These are phyloP conservation scores for Cataglyphis livida DNA, from an alignment of 2,888 invertebrate genomes.

Conservation along the genomic window DNA sequence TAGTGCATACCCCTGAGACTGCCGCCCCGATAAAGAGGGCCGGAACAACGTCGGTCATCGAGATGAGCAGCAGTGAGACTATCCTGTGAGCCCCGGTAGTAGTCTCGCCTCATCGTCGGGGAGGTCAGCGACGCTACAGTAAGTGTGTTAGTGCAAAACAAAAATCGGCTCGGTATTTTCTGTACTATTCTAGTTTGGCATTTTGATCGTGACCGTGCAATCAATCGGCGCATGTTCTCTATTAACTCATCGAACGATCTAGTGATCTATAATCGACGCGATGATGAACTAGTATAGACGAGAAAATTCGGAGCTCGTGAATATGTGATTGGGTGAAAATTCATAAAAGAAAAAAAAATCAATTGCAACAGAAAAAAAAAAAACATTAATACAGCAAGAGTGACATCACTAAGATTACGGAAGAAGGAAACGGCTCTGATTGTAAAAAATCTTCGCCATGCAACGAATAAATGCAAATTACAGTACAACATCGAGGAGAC, in stretches of 20 bases:
- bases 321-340: constrained; percentile 69
- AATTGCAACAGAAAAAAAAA: constrained; percentile 56
- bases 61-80: constrained; percentile 90
- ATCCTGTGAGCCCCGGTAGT: constrained; percentile 97
- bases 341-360: constrained; percentile 60
- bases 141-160: constrained; percentile 84
- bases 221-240: constrained; percentile 7
- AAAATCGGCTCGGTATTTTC: constrained; percentile 80
- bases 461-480: constrained; percentile 75
- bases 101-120: constrained; percentile 94
- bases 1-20: constrained; percentile 85
- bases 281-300: constrained; percentile 69
- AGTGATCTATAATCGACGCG: neutral
- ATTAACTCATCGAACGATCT: constrained; percentile 1
- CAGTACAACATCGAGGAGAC: constrained; percentile 79
- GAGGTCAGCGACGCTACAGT: constrained; percentile 86
- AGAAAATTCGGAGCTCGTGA: constrained; percentile 77
- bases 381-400: constrained; percentile 46
- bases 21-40: constrained; percentile 91
- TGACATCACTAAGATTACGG: constrained; percentile 55
- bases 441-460: constrained; percentile 75
- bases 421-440: constrained; percentile 57
- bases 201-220: neutral
- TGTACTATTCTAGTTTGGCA: constrained; percentile 74
- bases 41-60: constrained; percentile 87